Base-by-base conservation (phyloP, 2,797 vertebrate species). In the Pagetopsis macropterus region DNA sequence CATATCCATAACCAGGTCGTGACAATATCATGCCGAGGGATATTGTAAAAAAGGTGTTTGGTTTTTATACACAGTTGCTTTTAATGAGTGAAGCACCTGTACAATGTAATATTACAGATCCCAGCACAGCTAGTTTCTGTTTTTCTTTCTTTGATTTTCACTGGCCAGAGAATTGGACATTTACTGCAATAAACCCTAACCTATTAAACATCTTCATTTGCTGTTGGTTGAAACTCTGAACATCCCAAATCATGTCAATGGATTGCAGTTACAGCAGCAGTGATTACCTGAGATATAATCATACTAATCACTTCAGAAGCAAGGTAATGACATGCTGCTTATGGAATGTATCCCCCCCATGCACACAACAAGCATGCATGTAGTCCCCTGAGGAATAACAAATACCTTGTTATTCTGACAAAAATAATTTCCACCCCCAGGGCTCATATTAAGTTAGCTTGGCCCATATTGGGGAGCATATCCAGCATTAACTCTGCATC, bases 351-450 rank as follows among this genome's bases (percentile, higher is more conserved):
- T 66, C 55, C 33, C 58, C 33, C 63, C 31, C 19, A 12, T 31
- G 19, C 14, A 66, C 40, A 41, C 37, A 57, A 41, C 27, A 7
- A 64, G 43, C 33, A 67, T 37, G 56, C 41, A 65, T 43, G 56
- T 16, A 45, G 58, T 56, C 66, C 63, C 40, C 27, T 13, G 17
- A 54, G 44, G 72, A 69, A 79, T 64, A 84, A 81, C 60, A 66
- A 64, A 64, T 64, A 61, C 17, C 50, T 54, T 66, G 70, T 84
- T 79, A 70, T 80, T 75, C 52, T 46, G 51, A 79, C 58, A 68
- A 74, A 69, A 50, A 67, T 27, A 73, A 74, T 57, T 51, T 73
- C 43, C 61, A 41, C 19, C 74, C 74, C 49, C 13, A n/a, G 77
- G 82, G 70, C 56, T 7, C 59, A 58, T 57, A 51, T 75, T 63